A percentile compares a stretch with the other conserved stretches of the same genome.
phyloP scores from a whole-genome alignment of 2,113 vertebrate species.

The Machaerirhynchus nigripectus region DNA sequence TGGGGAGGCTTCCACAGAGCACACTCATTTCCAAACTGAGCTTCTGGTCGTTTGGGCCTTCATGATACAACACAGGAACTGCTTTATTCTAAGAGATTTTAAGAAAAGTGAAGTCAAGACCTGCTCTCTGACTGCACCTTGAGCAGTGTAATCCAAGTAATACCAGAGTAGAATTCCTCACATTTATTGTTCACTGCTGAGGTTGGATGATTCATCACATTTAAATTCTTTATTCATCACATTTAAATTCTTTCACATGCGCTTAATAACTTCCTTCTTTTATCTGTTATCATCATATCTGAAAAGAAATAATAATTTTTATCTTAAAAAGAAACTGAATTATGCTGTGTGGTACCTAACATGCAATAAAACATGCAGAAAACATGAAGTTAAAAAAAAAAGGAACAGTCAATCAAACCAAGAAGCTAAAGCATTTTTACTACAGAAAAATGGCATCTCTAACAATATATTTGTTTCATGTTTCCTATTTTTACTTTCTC shows the following conservation, averaged over 20 bases:
- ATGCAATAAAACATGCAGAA: neutral
- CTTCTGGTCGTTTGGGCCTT: neutral
- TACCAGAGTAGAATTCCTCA: neutral
- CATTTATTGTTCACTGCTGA: neutral
- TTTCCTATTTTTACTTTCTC: conserved; percentile 20
- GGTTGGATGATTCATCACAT: neutral
- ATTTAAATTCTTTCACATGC: neutral
- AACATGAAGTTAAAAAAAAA: neutral
- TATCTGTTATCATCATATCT: neutral
- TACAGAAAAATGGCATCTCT: neutral
- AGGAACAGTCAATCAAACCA: neutral
- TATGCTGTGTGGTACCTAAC: neutral
- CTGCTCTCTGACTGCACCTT: neutral
- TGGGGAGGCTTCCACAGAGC: neutral
- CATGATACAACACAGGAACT: neutral
- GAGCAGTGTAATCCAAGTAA: neutral
- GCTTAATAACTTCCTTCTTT: neutral
- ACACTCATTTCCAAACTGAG: neutral
- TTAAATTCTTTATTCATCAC: neutral
- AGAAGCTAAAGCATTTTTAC: neutral
- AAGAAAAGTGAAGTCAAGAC: neutral
- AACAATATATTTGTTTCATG: neutral
- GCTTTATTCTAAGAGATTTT: neutral
- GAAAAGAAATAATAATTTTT: neutral
- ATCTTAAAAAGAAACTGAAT: neutral